phyloP scores from a whole-genome alignment of 2,113 vertebrate genomes.

The Pachypanchax playfairii region DNA sequence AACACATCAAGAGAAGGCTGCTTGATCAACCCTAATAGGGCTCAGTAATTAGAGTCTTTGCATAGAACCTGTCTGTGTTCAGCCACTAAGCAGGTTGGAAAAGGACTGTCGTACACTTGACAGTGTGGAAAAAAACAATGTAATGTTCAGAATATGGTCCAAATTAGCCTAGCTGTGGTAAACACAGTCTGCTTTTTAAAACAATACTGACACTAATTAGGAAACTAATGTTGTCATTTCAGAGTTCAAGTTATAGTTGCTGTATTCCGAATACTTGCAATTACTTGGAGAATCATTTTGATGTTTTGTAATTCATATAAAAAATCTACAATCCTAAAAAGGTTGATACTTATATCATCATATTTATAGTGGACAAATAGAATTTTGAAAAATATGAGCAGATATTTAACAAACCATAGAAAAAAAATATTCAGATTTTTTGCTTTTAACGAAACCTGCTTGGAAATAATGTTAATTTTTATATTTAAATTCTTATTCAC shows the following conservation, averaged over 20 bases:
- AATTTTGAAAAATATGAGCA: slow-evolving; percentile 9
- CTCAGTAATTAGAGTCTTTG: slow-evolving; percentile 79
- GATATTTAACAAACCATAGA: neutral
- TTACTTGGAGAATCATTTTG: slow-evolving; percentile 51
- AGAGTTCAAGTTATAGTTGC: slow-evolving; percentile 66
- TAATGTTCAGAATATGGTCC: slow-evolving; percentile 71
- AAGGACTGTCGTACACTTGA: slow-evolving; percentile 76
- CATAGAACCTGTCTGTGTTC: slow-evolving; percentile 73
- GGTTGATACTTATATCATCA: too few species aligned
- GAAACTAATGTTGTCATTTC: slow-evolving; percentile 75
- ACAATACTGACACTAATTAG: slow-evolving; percentile 83
- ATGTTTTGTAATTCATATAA: slow-evolving; percentile 65
- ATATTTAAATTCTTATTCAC: neutral
- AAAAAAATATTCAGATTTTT: too few species aligned
- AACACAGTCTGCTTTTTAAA: slow-evolving; percentile 79
- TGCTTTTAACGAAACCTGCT: neutral
- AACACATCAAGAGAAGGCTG: slow-evolving; percentile 70
- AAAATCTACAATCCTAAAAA: slow-evolving; percentile 2
- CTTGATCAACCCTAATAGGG: slow-evolving; percentile 80
- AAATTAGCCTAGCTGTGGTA: slow-evolving; percentile 79
- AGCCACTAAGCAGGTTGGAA: slow-evolving; percentile 72
- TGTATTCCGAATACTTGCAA: slow-evolving; percentile 59
- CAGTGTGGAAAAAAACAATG: slow-evolving; percentile 78
- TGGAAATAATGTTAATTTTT: neutral
- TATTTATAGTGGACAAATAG: neutral